Evolutionary conservation across 2,113 vertebrate genomes (phyloP).

Genomic region (Myrmecophaga tridactyla): DNA sequence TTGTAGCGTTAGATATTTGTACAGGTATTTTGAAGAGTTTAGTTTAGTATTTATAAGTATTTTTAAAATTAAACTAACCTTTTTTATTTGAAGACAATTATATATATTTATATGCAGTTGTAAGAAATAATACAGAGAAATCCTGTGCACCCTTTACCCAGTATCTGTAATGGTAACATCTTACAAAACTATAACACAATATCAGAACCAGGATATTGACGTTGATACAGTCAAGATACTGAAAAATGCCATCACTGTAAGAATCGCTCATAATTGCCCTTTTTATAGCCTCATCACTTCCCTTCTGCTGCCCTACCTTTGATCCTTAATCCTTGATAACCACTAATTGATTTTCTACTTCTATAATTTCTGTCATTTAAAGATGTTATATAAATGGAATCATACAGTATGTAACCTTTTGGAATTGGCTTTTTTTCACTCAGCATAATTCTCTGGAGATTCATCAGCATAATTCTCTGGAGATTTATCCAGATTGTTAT

Average conservation of each 20-base stretch:
- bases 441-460: not conserved
- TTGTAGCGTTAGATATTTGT: not conserved
- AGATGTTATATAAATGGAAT: not conserved
- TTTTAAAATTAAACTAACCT: not conserved
- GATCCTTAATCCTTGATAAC: not conserved
- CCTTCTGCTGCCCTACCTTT: not conserved
- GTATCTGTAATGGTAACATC: not conserved
- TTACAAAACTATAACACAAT: not conserved
- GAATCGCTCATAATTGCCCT: not conserved
- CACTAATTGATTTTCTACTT: not conserved
- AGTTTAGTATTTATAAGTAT: not conserved
- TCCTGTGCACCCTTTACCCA: not conserved
- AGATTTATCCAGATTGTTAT: not conserved
- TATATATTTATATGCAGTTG: not conserved
- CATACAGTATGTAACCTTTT: not conserved
- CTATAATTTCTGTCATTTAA: not conserved
- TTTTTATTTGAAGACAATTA: slow-evolving; percentile 9
- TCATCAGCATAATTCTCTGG: not conserved
- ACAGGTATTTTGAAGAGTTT: not conserved
- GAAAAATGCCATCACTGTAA: not conserved
- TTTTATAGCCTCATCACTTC: not conserved
- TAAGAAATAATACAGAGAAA: not conserved
- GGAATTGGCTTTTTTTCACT: not conserved
- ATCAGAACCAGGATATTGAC: not conserved
- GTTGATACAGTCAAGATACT: not conserved